Conservation (phyloP, 1,140 invertebrate species). For the Adoxophyes honmai region DNA sequence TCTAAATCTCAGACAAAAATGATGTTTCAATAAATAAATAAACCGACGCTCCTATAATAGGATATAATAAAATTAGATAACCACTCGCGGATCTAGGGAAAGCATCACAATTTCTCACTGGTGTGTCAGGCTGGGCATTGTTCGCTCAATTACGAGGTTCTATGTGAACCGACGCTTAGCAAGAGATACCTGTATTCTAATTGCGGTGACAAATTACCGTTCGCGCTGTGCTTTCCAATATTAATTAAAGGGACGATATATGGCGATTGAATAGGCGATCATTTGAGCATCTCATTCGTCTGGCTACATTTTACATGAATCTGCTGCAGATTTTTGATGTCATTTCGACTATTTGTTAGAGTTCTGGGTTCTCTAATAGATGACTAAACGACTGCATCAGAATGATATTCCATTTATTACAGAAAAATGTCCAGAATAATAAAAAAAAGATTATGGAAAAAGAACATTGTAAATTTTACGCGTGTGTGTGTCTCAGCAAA, state of each 20-base stretch:
- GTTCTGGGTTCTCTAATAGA: too few relatives aligned
- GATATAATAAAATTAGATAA: slow-evolving; percentile 13
- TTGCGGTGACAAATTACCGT: neutral
- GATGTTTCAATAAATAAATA: neutral
- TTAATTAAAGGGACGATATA: neutral
- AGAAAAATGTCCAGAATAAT: too few relatives aligned
- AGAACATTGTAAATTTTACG: too few relatives aligned
- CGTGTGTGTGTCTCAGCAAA: too few relatives aligned
- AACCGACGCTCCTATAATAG: neutral
- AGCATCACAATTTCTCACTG: slow-evolving; percentile 5
- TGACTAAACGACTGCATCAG: too few relatives aligned
- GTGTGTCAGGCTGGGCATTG: neutral
- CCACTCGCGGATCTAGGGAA: slow-evolving; percentile 3
- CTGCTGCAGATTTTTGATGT: too few relatives aligned
- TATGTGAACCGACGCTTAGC: neutral
- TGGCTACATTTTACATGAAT: too few relatives aligned
- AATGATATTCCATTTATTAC: too few relatives aligned
- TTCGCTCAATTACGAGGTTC: slow-evolving; percentile 3
- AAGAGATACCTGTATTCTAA: neutral
- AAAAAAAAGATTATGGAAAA: too few relatives aligned
- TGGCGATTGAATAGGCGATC: too few relatives aligned
- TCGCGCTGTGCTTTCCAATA: neutral
- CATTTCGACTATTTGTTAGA: too few relatives aligned
- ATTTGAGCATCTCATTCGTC: too few relatives aligned
- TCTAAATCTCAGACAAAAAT: neutral